Percentiles rank a stretch among this genome's conserved stretches.
phyloP scores from a whole-genome alignment of 1,140 invertebrate genomes.

The Nomia melanderi region DNA sequence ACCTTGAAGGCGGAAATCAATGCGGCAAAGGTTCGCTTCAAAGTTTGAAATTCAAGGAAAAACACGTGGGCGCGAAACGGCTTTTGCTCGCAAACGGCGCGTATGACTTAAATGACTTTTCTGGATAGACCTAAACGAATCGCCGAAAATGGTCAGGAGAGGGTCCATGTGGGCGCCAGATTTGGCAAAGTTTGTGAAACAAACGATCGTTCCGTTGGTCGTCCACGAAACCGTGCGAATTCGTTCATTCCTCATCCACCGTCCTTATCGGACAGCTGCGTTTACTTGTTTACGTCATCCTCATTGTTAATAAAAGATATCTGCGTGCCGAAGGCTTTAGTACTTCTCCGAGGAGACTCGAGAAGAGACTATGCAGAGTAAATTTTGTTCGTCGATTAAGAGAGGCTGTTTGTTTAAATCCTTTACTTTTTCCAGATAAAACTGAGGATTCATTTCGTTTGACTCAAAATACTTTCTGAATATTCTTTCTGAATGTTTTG shows the following conservation, averaged over 20 bases:
- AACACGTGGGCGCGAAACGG: not conserved
- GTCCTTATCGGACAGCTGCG: conserved; percentile 40
- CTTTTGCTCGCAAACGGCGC: conserved; percentile 2
- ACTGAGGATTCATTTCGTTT: too few species aligned
- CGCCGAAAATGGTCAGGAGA: conserved; percentile 18
- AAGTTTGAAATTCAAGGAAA: not conserved
- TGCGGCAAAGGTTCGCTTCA: not conserved
- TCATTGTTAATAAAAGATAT: conserved; percentile 17
- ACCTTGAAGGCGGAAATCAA: not conserved
- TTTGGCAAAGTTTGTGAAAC: conserved; percentile 38
- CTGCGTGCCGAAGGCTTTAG: not conserved
- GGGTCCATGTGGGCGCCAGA: conserved; percentile 57
- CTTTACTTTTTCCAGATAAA: too few species aligned
- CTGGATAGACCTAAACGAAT: not conserved
- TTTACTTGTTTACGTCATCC: conserved; percentile 30
- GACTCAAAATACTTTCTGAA: not conserved
- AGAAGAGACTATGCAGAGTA: not conserved
- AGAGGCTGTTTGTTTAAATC: too few species aligned
- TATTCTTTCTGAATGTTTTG: too few species aligned
- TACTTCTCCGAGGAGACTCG: not conserved
- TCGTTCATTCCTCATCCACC: conserved; percentile 13
- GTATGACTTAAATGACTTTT: not conserved
- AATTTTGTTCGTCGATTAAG: not conserved
- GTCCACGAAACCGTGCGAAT: not conserved
- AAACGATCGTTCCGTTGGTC: not conserved